Evolutionary conservation across 1,140 invertebrate species (phyloP).

Genomic region (Papilio machaon): DNA sequence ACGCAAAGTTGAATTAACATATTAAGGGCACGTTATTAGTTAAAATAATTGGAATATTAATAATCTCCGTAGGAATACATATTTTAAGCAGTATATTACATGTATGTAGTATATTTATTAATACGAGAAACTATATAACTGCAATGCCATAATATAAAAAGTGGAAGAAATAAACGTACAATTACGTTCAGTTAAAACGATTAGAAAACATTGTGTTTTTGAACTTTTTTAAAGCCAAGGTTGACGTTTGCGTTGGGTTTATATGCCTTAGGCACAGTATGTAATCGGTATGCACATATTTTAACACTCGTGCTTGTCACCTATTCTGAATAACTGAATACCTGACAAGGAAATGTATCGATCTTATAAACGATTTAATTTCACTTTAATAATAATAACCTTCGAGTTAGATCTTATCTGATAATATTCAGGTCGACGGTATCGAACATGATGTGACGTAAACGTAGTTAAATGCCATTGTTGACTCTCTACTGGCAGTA

Average conservation of each 20-base stretch:
- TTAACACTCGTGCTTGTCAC: background rate
- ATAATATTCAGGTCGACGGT: background rate
- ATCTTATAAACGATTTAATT: no score
- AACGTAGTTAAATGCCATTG: slow-evolving; percentile 56
- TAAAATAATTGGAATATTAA: slow-evolving; percentile 74
- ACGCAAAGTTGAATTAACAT: slow-evolving; percentile 71
- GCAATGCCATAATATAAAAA: no score
- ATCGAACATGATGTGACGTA: background rate
- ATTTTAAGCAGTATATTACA: background rate
- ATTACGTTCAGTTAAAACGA: background rate
- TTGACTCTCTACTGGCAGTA: slow-evolving; percentile 58
- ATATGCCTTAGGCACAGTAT: background rate
- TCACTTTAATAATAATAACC: background rate
- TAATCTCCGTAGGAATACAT: background rate
- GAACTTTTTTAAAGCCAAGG: background rate
- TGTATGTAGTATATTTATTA: no score
- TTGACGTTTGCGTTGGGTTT: background rate
- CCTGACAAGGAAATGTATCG: background rate
- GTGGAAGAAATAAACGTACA: no score
- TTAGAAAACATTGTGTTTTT: background rate
- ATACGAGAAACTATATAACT: background rate
- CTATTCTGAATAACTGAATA: background rate
- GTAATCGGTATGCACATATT: slow-evolving; percentile 11
- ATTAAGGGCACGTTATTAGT: slow-evolving; percentile 72
- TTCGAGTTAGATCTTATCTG: background rate